Conservation (phyloP, 2,797 vertebrate species). For the Helostoma temminkii region DNA sequence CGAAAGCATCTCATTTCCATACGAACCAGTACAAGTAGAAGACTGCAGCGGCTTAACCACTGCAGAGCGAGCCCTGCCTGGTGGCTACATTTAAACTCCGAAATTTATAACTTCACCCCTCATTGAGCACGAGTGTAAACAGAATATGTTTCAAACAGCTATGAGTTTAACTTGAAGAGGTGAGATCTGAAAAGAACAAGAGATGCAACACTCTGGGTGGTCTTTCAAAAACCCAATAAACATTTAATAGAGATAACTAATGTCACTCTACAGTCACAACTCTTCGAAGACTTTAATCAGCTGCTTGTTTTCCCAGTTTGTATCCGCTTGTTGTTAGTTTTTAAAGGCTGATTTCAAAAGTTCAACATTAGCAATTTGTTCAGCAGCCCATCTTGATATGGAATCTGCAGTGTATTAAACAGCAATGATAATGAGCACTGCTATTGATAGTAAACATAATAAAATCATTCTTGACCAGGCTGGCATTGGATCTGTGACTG, state of each 20-base stretch:
- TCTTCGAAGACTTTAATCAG: slow-evolving; percentile 18
- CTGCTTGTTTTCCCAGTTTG: slow-evolving; percentile 10
- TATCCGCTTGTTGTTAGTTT: neutral
- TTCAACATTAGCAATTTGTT: slow-evolving; percentile 7
- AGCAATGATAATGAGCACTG: slow-evolving; percentile 28
- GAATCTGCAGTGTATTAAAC: neutral
- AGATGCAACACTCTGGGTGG: slow-evolving; percentile 51
- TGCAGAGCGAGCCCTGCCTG: slow-evolving; percentile 17
- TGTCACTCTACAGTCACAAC: neutral
- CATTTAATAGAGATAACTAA: slow-evolving; percentile 23
- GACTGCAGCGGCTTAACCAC: slow-evolving; percentile 39
- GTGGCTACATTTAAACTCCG: slow-evolving; percentile 41
- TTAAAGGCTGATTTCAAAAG: slow-evolving; percentile 1
- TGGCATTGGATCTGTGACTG: slow-evolving; percentile 22
- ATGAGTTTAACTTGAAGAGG: slow-evolving; percentile 20
- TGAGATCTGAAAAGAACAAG: slow-evolving; percentile 21
- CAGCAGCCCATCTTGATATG: neutral
- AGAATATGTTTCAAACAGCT: slow-evolving; percentile 35
- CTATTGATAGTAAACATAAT: slow-evolving; percentile 33
- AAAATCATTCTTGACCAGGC: slow-evolving; percentile 37
- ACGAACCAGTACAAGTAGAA: slow-evolving; percentile 43
- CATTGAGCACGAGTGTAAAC: slow-evolving; percentile 66
- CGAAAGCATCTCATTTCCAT: slow-evolving; percentile 67
- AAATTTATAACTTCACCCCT: slow-evolving; percentile 70
- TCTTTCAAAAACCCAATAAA: slow-evolving; percentile 23